Percentiles rank a stretch among this genome's conserved stretches.
Evolutionary conservation across 2,797 vertebrate genomes (phyloP).

Genomic region (Eulemur rubriventer): DNA sequence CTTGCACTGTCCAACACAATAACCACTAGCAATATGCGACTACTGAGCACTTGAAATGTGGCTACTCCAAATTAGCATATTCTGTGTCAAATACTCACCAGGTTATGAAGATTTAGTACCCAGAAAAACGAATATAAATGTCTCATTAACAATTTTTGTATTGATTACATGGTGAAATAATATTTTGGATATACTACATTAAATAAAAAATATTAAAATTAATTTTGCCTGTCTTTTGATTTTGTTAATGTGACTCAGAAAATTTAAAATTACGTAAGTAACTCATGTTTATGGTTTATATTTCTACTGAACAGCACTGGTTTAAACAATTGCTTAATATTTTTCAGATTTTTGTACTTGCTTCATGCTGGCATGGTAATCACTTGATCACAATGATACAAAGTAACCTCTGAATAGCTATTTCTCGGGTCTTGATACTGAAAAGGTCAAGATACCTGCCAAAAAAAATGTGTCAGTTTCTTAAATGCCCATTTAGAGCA

Average conservation of each 20-base stretch:
- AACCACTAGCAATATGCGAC: neutral
- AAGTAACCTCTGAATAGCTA: neutral
- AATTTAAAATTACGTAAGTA: neutral
- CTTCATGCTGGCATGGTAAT: constrained; percentile 4
- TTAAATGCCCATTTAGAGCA: constrained; percentile 15
- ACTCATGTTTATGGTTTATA: constrained; percentile 10
- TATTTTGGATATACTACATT: neutral
- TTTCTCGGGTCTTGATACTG: neutral
- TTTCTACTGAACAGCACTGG: neutral
- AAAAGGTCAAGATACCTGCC: neutral
- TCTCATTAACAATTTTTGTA: constrained; percentile 9
- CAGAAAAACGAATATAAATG: neutral
- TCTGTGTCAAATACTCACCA: neutral
- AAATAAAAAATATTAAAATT: constrained; percentile 42
- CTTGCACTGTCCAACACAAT: neutral
- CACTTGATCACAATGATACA: constrained; percentile 17
- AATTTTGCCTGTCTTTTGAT: neutral
- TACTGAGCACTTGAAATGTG: neutral
- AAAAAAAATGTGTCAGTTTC: neutral
- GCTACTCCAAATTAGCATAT: neutral
- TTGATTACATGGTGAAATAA: constrained; percentile 10
- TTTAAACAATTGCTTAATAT: constrained; percentile 15
- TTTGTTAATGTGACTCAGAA: neutral
- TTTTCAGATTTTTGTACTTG: constrained; percentile 44
- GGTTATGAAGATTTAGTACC: neutral